Evolutionary conservation across 2,888 invertebrate species (phyloP).

Genomic region (Drosophila birchii): DNA sequence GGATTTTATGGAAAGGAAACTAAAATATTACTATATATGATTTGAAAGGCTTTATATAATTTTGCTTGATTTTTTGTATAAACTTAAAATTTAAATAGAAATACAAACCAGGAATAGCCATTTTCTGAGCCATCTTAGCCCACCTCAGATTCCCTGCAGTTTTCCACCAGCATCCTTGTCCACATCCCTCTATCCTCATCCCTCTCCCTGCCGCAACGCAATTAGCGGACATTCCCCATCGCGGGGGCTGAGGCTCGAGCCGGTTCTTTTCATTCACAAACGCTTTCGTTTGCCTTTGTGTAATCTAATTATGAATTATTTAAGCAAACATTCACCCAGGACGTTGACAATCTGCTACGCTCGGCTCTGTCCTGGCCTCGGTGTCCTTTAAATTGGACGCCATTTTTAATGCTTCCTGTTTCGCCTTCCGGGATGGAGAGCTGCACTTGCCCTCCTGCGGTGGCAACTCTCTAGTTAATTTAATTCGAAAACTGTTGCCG

Average conservation of each 20-base stretch:
- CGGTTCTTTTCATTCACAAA: slow-evolving; percentile 49
- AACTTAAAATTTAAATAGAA: too few relatives aligned
- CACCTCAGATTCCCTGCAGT: too few relatives aligned
- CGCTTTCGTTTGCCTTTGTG: slow-evolving; percentile 66
- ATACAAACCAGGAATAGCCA: too few relatives aligned
- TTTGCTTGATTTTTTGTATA: too few relatives aligned
- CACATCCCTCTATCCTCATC: background rate
- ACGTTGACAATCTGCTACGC: slow-evolving; percentile 27
- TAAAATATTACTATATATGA: too few relatives aligned
- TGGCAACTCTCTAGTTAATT: slow-evolving; percentile 57
- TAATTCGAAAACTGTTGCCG: slow-evolving; percentile 34
- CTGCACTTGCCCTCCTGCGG: slow-evolving; percentile 11
- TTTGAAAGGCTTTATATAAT: too few relatives aligned
- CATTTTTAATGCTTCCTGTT: slow-evolving; percentile 56
- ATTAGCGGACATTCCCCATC: slow-evolving; percentile 52
- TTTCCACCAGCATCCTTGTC: background rate
- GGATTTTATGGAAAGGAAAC: too few relatives aligned
- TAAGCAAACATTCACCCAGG: slow-evolving; percentile 66
- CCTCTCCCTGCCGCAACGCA: slow-evolving; percentile 37
- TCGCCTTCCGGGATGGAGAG: slow-evolving; percentile 7
- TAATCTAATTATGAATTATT: slow-evolving; percentile 77
- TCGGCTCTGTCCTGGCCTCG: background rate
- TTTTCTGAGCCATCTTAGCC: too few relatives aligned
- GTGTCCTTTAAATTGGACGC: slow-evolving; percentile 52
- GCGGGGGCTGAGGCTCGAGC: background rate